Evolutionary conservation across 2,888 invertebrate species (phyloP).

Genomic region (Chloroclysta siterata): DNA sequence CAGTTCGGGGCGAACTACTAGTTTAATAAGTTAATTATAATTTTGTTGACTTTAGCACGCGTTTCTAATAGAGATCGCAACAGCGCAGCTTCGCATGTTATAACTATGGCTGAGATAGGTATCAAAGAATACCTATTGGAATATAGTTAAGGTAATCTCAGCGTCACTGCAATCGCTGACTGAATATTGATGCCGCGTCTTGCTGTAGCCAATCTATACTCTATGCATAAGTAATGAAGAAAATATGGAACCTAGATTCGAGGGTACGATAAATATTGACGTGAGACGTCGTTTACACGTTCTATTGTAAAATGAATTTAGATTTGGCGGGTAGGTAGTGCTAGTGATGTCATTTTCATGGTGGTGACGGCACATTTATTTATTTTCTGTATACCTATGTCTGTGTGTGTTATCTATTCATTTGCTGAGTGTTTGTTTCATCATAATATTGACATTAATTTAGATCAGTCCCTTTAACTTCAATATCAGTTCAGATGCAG

Average conservation of each 20-base stretch:
- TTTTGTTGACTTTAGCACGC: neutral
- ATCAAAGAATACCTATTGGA: constrained; percentile 39
- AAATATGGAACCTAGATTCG: constrained; percentile 74
- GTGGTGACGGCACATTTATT: neutral
- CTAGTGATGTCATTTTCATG: neutral
- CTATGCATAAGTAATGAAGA: constrained; percentile 82
- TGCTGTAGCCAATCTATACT: constrained; percentile 78
- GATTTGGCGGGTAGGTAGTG: constrained; percentile 7
- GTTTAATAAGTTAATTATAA: too few species aligned
- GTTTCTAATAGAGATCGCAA: neutral
- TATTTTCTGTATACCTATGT: too few species aligned
- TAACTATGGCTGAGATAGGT: constrained; percentile 9
- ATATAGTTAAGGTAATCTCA: constrained; percentile 56
- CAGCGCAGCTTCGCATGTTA: constrained; percentile 4
- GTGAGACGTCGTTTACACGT: constrained; percentile 51
- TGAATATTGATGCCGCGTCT: constrained; percentile 78
- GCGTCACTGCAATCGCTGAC: constrained; percentile 60
- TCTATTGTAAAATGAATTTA: constrained; percentile 44
- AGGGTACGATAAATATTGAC: constrained; percentile 75
- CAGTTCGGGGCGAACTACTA: too few species aligned
- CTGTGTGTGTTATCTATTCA: too few species aligned
- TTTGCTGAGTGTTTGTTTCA: too few species aligned
- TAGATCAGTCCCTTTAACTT: too few species aligned
- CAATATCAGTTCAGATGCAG: too few species aligned
- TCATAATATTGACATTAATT: too few species aligned